Evolutionary conservation across 2,888 invertebrate species (phyloP).

Genomic region (Pristionchus japonicus): DNA sequence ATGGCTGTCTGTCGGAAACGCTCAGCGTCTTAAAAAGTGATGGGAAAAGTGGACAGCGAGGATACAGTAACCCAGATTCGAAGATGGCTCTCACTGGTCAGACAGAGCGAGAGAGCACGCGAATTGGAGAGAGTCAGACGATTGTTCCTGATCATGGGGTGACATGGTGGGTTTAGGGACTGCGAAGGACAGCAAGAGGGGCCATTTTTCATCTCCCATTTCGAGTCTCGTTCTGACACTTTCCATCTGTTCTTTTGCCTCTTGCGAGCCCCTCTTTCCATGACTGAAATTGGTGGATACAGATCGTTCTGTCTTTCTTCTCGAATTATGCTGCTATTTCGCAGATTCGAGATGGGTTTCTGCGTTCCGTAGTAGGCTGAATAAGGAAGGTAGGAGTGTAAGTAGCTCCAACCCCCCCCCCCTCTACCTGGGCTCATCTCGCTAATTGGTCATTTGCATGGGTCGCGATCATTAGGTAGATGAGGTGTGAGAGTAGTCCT

Average conservation of each 20-base stretch:
- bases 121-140: too few species aligned
- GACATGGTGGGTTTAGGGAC: neutral
- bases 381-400: too few species aligned
- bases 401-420: neutral
- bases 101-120: too few species aligned
- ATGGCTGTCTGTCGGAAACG: neutral
- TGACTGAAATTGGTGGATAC: neutral
- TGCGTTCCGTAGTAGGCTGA: too few species aligned
- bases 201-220: conserved; percentile 35
- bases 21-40: neutral
- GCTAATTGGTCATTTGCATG: conserved; percentile 33
- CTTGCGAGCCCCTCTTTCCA: neutral
- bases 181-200: neutral
- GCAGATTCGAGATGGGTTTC: too few species aligned
- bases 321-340: too few species aligned
- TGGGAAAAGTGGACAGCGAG: neutral
- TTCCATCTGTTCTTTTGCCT: neutral
- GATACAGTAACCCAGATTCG: neutral
- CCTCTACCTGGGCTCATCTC: neutral
- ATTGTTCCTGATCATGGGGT: too few species aligned
- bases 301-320: neutral
- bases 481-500: conserved; percentile 21
- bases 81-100: too few species aligned
- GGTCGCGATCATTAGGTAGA: conserved; percentile 24
- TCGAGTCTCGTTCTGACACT: neutral